phyloP scores from a whole-genome alignment of 53 echinoderm and acorn worm species.

The Echinarachnius parma region DNA sequence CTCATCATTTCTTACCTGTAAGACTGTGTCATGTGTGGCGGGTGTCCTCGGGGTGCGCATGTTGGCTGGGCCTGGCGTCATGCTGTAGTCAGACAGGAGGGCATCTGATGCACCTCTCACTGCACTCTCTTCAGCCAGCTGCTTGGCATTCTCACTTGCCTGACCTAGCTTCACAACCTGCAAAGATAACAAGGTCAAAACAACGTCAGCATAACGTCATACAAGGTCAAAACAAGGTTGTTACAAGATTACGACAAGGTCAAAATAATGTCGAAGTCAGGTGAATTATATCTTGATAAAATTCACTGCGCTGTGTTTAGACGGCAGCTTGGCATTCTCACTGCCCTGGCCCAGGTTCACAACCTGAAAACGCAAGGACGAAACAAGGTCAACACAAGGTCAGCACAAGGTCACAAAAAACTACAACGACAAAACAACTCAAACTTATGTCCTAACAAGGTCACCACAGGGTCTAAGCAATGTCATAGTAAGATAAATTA shows the following conservation, averaged over 20 bases:
- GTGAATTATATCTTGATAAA: too few species aligned
- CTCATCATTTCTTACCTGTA: conserved; percentile 89
- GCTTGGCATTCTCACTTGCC: conserved; percentile 91
- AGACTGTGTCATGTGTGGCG: conserved; percentile 79
- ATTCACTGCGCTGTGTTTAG: conserved; percentile 69
- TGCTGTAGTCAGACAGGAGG: conserved; percentile 87
- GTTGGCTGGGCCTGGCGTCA: conserved; percentile 76
- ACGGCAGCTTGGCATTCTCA: conserved; percentile 72
- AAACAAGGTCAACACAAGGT: too few species aligned
- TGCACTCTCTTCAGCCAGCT: conserved; percentile 82
- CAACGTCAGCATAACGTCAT: too few species aligned
- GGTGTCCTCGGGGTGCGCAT: conserved; percentile 90
- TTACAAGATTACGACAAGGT: too few species aligned
- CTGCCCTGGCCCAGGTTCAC: conserved; percentile 89
- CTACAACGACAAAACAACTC: too few species aligned
- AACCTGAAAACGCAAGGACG: too few species aligned
- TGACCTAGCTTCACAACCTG: conserved; percentile 99
- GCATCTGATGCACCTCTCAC: conserved; percentile 87
- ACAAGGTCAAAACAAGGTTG: too few species aligned
- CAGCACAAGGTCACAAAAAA: too few species aligned
- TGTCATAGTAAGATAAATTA: too few species aligned
- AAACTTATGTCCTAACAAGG: too few species aligned
- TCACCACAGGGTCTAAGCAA: too few species aligned
- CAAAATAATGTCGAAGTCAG: too few species aligned
- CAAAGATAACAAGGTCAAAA: conserved; percentile 16